A percentile compares a stretch with the other conserved stretches of the same genome.
Evolutionary conservation across 1,140 invertebrate species (phyloP).

Genomic region (Zaprionus ornatus): DNA sequence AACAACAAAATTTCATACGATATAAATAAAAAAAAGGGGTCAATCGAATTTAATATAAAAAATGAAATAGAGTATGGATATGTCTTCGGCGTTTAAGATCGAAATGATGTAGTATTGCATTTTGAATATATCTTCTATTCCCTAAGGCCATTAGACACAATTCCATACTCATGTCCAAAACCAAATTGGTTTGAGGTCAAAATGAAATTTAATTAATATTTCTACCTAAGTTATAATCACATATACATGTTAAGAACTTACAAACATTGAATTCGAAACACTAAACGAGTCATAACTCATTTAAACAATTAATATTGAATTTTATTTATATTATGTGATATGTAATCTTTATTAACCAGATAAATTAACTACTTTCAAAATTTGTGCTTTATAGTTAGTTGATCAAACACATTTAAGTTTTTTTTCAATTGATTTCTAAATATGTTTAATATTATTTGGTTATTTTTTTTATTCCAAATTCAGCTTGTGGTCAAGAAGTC

Average conservation of each 20-base stretch:
- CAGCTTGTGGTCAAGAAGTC: conserved; percentile 86
- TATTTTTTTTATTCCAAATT: conserved; percentile 30
- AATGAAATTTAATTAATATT: background rate
- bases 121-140: background rate
- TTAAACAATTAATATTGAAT: too few species aligned
- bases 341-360: background rate
- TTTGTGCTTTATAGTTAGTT: background rate
- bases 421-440: conserved; percentile 34
- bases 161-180: background rate
- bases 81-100: conserved; percentile 24
- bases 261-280: background rate
- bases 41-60: conserved; percentile 2
- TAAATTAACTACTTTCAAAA: background rate
- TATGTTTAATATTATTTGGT: conserved; percentile 30
- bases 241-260: background rate
- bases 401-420: background rate
- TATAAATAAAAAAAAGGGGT: conserved; percentile 35
- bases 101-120: background rate
- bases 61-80: conserved; percentile 15
- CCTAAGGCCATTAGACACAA: conserved; percentile 10
- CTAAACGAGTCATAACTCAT: too few species aligned
- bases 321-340: background rate
- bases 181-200: background rate
- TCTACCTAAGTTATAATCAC: background rate
- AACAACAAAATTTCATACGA: conserved; percentile 51